Conservation (phyloP, 2,888 invertebrate genomes). For the Augiades crinisus region DNA sequence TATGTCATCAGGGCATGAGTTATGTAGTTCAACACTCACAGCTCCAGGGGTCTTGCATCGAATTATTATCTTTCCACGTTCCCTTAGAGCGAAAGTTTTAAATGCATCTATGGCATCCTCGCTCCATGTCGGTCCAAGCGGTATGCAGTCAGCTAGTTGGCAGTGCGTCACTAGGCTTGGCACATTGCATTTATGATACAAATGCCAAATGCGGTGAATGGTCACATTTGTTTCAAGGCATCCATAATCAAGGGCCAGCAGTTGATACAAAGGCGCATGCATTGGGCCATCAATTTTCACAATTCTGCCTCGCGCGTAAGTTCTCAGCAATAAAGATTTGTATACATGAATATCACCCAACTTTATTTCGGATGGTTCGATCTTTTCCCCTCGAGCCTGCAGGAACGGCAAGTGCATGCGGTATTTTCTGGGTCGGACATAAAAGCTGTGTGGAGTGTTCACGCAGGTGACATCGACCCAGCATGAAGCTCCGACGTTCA, state of each 20-base stretch:
- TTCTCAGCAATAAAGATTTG: not conserved
- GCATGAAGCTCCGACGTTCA: not conserved
- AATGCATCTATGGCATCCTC: slow-evolving; percentile 35
- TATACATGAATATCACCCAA: not conserved
- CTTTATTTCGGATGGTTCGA: not conserved
- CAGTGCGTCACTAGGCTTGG: slow-evolving; percentile 38
- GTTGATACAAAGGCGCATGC: slow-evolving; percentile 28
- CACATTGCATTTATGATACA: slow-evolving; percentile 1
- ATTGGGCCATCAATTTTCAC: slow-evolving; percentile 20
- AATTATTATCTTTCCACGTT: slow-evolving; percentile 36
- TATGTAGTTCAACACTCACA: slow-evolving; percentile 37
- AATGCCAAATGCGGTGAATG: slow-evolving; percentile 28
- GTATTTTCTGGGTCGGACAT: slow-evolving; percentile 30
- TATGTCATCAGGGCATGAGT: slow-evolving; percentile 42
- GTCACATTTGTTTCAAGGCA: slow-evolving; percentile 36
- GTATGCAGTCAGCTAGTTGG: slow-evolving; percentile 39
- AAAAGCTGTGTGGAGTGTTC: slow-evolving; percentile 34
- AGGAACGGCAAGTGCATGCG: not conserved
- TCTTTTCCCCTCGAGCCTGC: not conserved
- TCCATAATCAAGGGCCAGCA: slow-evolving; percentile 43
- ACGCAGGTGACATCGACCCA: slow-evolving; percentile 30
- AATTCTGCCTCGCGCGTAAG: slow-evolving; percentile 5
- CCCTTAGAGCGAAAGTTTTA: slow-evolving; percentile 37
- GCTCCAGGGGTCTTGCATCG: slow-evolving; percentile 30
- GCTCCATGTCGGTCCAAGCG: slow-evolving; percentile 32